These are phyloP conservation scores for Pinctada fucata DNA, from an alignment of 2,888 invertebrate species.

Conservation along the genomic window DNA sequence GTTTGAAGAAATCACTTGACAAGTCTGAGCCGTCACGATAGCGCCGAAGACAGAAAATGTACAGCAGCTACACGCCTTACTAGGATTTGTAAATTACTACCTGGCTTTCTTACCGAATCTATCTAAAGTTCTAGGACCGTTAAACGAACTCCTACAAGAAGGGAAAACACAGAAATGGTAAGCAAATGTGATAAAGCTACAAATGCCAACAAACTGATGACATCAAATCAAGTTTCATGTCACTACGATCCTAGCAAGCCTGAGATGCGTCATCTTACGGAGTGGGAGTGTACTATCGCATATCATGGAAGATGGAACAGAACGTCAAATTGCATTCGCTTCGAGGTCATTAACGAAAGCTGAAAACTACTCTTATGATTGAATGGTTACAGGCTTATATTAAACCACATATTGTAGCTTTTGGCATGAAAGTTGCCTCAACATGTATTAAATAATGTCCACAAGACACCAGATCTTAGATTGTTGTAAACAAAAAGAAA, in stretches of 20 bases:
- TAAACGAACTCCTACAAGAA: conserved; percentile 50
- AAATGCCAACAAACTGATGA: conserved; percentile 54
- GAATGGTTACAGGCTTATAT: too few relatives aligned
- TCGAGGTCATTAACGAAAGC: conserved; percentile 48
- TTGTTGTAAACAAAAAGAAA: too few relatives aligned
- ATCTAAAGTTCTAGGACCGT: conserved; percentile 39
- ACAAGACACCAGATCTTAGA: too few relatives aligned
- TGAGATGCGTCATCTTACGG: conserved; percentile 75
- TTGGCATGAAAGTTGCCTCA: too few relatives aligned
- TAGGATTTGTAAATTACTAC: conserved; percentile 30
- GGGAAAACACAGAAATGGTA: conserved; percentile 46
- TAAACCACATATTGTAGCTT: too few relatives aligned
- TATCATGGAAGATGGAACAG: conserved; percentile 33
- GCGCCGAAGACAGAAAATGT: conserved; percentile 26
- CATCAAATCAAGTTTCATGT: conserved; percentile 54
- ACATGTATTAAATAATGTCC: too few relatives aligned
- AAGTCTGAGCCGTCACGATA: conserved; percentile 17
- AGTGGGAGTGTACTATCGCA: conserved; percentile 67
- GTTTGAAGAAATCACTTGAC: conserved; percentile 17
- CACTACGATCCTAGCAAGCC: conserved; percentile 69
- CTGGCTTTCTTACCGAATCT: conserved; percentile 24
- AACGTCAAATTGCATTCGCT: conserved; percentile 31
- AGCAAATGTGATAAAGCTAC: conserved; percentile 48
- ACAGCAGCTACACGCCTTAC: conserved; percentile 18
- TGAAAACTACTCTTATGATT: conserved; percentile 31